These are phyloP conservation scores for Limnephilus rhombicus DNA, from an alignment of 2,888 invertebrate species.

Conservation along the genomic window DNA sequence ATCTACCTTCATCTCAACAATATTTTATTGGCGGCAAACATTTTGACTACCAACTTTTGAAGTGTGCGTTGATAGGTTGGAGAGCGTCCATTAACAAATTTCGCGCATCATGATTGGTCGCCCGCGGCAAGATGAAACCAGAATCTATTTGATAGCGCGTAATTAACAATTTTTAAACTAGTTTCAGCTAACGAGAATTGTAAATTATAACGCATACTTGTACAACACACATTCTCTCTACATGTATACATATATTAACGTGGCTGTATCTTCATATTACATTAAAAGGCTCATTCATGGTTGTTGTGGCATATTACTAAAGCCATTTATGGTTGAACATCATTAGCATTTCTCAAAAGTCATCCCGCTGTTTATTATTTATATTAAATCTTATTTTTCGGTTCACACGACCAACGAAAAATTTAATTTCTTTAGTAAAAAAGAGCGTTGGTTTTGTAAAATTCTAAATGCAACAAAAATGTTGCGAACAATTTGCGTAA, in stretches of 20 bases:
- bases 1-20: not conserved
- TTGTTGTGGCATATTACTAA: not conserved
- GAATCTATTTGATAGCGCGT: slow-evolving; percentile 5
- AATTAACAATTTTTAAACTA: slow-evolving; percentile 16
- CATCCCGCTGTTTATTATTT: not conserved
- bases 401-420: not conserved
- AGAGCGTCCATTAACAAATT: not conserved
- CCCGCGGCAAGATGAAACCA: not conserved
- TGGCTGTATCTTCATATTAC: not conserved
- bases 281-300: not conserved
- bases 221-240: not conserved
- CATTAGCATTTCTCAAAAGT: not conserved
- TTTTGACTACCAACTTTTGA: not conserved
- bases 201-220: not conserved
- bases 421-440: not conserved
- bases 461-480: too few relatives aligned
- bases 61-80: not conserved
- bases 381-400: not conserved
- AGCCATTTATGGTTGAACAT: not conserved
- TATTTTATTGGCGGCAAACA: not conserved
- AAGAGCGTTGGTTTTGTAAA: not conserved
- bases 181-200: not conserved
- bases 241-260: not conserved
- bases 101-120: slow-evolving; percentile 5
- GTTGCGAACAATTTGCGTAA: too few relatives aligned